A percentile compares a stretch with the other conserved stretches of the same genome.
These are phyloP conservation scores for Melinopterus prodromus DNA, from an alignment of 2,888 invertebrate species.

Conservation along the genomic window DNA sequence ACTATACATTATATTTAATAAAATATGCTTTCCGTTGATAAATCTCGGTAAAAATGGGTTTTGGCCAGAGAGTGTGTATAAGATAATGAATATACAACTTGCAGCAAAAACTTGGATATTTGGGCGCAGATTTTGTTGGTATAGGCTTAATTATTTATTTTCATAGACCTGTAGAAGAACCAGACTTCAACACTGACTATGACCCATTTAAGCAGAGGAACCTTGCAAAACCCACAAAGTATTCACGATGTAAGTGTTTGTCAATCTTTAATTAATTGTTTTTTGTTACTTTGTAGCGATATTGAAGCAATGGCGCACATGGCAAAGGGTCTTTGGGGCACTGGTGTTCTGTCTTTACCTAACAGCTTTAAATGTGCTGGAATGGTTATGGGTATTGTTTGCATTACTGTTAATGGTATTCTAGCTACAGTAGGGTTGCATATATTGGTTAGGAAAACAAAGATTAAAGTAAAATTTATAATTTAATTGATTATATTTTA, in stretches of 20 bases:
- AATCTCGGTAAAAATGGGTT: no score
- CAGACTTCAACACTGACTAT: background rate
- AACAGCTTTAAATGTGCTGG: constrained; percentile 33
- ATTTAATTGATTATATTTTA: background rate
- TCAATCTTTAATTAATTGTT: background rate
- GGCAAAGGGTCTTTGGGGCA: constrained; percentile 35
- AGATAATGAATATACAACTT: no score
- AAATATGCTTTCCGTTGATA: no score
- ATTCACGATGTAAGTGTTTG: background rate
- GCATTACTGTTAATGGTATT: constrained; percentile 22
- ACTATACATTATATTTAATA: no score
- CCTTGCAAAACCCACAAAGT: constrained; percentile 15
- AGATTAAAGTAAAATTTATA: background rate
- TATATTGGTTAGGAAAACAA: constrained; percentile 26
- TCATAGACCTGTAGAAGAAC: background rate
- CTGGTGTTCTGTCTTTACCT: constrained; percentile 38
- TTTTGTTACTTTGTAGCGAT: constrained; percentile 15
- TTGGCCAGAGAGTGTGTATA: no score
- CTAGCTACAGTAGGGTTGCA: constrained; percentile 18
- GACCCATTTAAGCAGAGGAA: constrained; percentile 9
- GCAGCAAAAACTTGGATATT: no score
- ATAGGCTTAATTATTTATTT: background rate
- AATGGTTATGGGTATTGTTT: constrained; percentile 24
- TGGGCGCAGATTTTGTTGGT: background rate
- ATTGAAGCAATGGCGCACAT: constrained; percentile 29